Evolutionary conservation across 2,888 invertebrate species (phyloP).

Genomic region (Pharmacophagus antenor): DNA sequence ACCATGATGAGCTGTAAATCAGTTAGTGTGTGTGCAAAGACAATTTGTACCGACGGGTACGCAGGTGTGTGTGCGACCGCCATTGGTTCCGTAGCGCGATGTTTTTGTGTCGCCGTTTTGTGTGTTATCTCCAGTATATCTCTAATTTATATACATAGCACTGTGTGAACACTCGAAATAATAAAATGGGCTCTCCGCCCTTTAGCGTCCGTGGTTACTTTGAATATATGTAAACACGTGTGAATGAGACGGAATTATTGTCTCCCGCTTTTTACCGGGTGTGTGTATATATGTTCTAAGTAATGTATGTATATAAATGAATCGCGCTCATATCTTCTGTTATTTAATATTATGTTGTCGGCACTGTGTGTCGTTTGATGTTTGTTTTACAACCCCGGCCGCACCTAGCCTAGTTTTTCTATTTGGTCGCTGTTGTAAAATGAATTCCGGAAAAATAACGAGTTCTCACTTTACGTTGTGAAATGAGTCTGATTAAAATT

Average conservation of each 20-base stretch:
- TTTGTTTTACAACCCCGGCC: conserved; percentile 33
- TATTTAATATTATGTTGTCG: conserved; percentile 37
- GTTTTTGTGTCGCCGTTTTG: conserved; percentile 27
- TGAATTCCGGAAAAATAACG: conserved; percentile 49
- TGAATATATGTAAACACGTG: conserved; percentile 14
- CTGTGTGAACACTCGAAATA: conserved; percentile 53
- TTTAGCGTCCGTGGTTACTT: conserved; percentile 30
- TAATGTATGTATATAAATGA: conserved; percentile 35
- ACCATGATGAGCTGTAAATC: conserved; percentile 73
- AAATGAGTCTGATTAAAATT: conserved; percentile 78
- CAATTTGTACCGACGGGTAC: conserved; percentile 58
- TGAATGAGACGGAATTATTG: conserved; percentile 4
- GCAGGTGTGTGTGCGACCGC: conserved; percentile 41
- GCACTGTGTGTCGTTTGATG: conserved; percentile 42
- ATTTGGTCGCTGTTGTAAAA: conserved; percentile 55
- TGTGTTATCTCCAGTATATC: conserved; percentile 40
- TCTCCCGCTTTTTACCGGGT: conserved; percentile 1
- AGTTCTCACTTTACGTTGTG: conserved; percentile 73
- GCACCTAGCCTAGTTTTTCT: conserved; percentile 40
- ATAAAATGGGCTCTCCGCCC: conserved; percentile 42
- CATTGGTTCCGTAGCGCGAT: conserved; percentile 28
- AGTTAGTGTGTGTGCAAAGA: conserved; percentile 56
- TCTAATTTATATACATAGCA: conserved; percentile 39
- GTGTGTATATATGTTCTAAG: conserved; percentile 14
- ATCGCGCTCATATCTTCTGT: conserved; percentile 33